A percentile compares a stretch with the other conserved stretches of the same genome.
phyloP scores from a whole-genome alignment of 2,797 vertebrate species.

The Columba guinea region DNA sequence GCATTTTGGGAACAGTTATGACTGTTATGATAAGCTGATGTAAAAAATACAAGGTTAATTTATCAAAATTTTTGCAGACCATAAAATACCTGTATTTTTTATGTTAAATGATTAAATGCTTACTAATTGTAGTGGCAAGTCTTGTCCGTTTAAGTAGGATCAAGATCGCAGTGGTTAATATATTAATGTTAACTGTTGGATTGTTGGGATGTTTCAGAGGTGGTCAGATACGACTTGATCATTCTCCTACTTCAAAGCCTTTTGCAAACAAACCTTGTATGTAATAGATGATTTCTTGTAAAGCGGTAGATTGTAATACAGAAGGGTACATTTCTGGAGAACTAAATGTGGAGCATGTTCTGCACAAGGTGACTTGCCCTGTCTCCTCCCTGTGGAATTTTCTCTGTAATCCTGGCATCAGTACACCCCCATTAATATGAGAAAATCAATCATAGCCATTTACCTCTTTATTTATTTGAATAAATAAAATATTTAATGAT shows the following conservation, averaged over 20 bases:
- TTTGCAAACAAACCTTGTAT: not conserved
- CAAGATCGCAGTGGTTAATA: not conserved
- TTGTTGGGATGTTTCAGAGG: not conserved
- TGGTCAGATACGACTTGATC: not conserved
- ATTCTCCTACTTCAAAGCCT: not conserved
- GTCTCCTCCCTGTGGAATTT: not conserved
- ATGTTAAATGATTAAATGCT: not conserved
- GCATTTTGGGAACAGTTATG: not conserved
- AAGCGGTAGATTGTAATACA: not conserved
- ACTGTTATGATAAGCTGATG: not conserved
- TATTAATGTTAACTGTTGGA: not conserved
- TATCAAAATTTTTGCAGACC: not conserved
- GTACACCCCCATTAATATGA: not conserved
- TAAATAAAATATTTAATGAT: slow-evolving; percentile 15
- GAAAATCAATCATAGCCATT: not conserved
- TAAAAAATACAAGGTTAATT: not conserved
- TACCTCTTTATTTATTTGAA: not conserved
- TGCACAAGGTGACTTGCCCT: not conserved
- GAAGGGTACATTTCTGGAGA: not conserved
- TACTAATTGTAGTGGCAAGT: not conserved
- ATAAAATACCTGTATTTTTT: not conserved
- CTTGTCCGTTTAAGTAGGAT: not conserved
- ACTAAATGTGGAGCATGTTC: not conserved
- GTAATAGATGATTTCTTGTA: not conserved
- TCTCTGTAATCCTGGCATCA: not conserved